Evolutionary conservation across 92 coral and sea anemone genomes (phyloP), one percentile per base, ranked within the genome.

Genomic region (Siderastrea siderea): DNA sequence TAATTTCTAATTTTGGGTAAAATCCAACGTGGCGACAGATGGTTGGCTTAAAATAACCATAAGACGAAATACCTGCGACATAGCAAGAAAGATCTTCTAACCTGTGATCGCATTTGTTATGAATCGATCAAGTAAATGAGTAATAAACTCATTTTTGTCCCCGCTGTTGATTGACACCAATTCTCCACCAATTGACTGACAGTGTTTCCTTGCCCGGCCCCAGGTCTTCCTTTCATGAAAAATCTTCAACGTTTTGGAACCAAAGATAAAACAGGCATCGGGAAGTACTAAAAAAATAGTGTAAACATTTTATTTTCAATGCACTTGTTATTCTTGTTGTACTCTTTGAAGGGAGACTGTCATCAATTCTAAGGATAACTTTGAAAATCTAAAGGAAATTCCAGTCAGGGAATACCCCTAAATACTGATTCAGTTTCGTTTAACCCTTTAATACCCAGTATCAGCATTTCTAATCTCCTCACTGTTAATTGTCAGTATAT

Each of bases 151-250:
- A 79, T 89, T 84, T 43, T 84, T 74, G 5, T 13, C 11, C 66
- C 89, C 84, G 17, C 26, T 68, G 10, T 74, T 77, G 26, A 92
- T 53, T 17, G 95, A 64, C 26, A 59, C 93, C 58, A 92, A 62
- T 1, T 89, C 84, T 66, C 90, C 93, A 19, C 93, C 93, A 49
- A 92, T 89, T 8, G 93, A 80, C 52, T 75, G 81, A 58, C 95
- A 92, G 50, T 84, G 67, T 11, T 59, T 52, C 59, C 48, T 68
- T 6, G 93, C 95, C 48, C 58, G 79, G 10, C 57, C 55, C 95
- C 95, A 92, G 8, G 84, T 89, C 75, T 73, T 85, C 43, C 69
- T 68, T 48, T 84, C 84, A 3, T 70, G 73, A 61, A 89, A 74
- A 19, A 78, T 57, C 83, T 92, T 92, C 15, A 78, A 3, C 57